Evolutionary conservation across 2,113 vertebrate species (phyloP), one percentile per base, ranked within the genome.

Genomic region (Oryzias celebensis): DNA sequence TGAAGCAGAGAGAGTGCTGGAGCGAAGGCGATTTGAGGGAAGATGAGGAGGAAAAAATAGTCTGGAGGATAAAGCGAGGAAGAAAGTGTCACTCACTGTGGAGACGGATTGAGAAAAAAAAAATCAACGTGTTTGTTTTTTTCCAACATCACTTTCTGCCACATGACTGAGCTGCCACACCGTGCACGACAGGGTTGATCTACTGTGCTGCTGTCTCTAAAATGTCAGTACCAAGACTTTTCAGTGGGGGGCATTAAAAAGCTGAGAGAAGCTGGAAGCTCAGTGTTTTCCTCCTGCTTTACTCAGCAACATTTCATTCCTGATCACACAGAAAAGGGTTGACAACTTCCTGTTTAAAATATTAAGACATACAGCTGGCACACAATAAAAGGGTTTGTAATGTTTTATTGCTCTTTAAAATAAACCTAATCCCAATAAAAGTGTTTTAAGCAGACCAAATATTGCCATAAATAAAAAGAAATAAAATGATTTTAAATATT

Each of bases 241-340:
- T 75, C 86, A 86, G 68, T 62, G 68, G 83, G 80, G 80, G 80
- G 79, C 83, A 61, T 69, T 41, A n/a, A 50, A 64, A 58, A 73
- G 69, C 69, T 53, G 20, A 15, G 50, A 50, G 18, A 52, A 49
- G 52, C 13, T 20, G 23, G 36, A 49, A 64, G 14, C 41, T 49
- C 20, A 17, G 22, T 41, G 18, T 58, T 28, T 28, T 31, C 31
- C 12, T 28, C 26, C 17, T 26, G 18, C 1, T 45, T 41, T 41
- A 14, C 36, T 41, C 58, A 49, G 59, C 62, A 74, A 42, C 23
- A 43, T 42, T 23, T 17, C 51, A 24, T 47, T 4, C 16, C 47
- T 3, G 26, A 45, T 23, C 22, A 47, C 8, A 24, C 45, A 47
- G 14, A 47, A 47, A 47, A 20, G 1, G 2, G 45, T 47, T 10